Evolutionary conservation across 2,888 invertebrate species (phyloP), one percentile per base, ranked within the genome.

Genomic region (Drosophila atripex): DNA sequence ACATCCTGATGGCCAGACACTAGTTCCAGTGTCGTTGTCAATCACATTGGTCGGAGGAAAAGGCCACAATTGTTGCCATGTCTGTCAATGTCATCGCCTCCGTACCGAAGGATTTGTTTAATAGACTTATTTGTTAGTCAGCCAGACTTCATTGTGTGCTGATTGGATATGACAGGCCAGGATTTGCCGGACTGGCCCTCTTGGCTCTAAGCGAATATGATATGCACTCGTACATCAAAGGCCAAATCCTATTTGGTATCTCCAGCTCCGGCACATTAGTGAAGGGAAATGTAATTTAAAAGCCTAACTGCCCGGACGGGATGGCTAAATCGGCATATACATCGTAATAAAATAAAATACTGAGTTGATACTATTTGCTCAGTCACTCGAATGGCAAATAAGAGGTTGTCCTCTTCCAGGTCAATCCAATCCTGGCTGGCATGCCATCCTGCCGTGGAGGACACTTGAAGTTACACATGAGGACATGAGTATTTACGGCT

Each of bases 111-210:
- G 70, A 71, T 60, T 58, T 70, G 66, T 76, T 72, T 84, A 84
- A 76, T 71, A 51, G 71, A 73, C 66, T 73, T 38, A 43, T 69
- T 58, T 57, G 50, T 43, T 68, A 61, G 69, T 56, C 74, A 58
- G 61, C 56, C 46, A 50, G 63, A 63, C 56, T 43, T 57, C 60
- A 77, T 66, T 73, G 71, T 65, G 68, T 57, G 52, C 65, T 85
- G 78, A 82, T 82, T 86, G 84, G 78, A 78, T 73, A 59, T 68
- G 87, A 80, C 78, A 49, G 59, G 63, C 59, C 49, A 69, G 71
- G 77, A 78, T 87, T 75, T 73, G 66, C 53, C 53, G 61, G 23
- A 28, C 41, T 47, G 12, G 47, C 30, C 41, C n/a, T 8, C 41
- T 60, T 43, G 52, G 18, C 47, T 41, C 28, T 6, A 32, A 57